Percentiles rank a stretch among this genome's conserved stretches.
Conservation (phyloP, 1,140 invertebrate species). For the Penaeus japonicus region DNA sequence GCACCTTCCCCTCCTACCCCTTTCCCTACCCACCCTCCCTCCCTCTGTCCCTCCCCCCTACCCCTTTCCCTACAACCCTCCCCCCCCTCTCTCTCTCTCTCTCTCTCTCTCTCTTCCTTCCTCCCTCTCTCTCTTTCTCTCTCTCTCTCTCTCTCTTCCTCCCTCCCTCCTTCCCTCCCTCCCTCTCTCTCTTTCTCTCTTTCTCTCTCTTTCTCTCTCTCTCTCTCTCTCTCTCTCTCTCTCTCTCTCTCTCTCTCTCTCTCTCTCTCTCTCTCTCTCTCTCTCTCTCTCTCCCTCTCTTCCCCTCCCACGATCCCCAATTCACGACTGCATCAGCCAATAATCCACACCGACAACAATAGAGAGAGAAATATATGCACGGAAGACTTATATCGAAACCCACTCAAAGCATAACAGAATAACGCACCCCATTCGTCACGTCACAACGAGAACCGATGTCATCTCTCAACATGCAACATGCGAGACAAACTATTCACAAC, state of each 20-base stretch:
- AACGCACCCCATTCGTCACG: too few species aligned
- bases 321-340: background rate
- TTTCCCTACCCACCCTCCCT: background rate
- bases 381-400: too few species aligned
- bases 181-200: constrained; percentile 11
- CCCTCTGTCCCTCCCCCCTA: background rate
- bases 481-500: too few species aligned
- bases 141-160: background rate
- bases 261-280: background rate
- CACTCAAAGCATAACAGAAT: too few species aligned
- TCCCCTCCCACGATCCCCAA: too few species aligned
- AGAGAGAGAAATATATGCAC: too few species aligned
- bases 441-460: too few species aligned
- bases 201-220: background rate
- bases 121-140: background rate
- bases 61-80: background rate
- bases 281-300: background rate
- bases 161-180: background rate
- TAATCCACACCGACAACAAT: too few species aligned
- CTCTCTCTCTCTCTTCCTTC: background rate
- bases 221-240: background rate
- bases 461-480: too few species aligned
- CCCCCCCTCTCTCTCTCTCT: background rate
- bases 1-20: too few species aligned
- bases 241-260: background rate